These are phyloP conservation scores for Hucho hucho DNA, from an alignment of 2,113 vertebrate species.

Conservation along the genomic window DNA sequence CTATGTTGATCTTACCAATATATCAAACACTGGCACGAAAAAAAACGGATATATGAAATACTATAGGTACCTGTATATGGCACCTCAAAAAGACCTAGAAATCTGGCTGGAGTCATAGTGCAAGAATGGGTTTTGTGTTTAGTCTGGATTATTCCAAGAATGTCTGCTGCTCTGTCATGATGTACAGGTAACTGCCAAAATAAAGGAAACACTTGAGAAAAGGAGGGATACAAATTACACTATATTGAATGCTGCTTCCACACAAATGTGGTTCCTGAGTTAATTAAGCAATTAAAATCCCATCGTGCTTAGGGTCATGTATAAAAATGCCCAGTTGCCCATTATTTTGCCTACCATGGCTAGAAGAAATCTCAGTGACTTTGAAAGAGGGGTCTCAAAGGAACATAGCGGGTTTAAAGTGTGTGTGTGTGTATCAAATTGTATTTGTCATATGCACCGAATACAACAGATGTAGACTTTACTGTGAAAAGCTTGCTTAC, in stretches of 20 bases:
- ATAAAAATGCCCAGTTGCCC: too few relatives aligned
- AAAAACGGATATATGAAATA: slow-evolving; percentile 7
- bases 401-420: too few relatives aligned
- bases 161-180: slow-evolving; percentile 18
- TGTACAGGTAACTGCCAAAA: not conserved
- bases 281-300: too few relatives aligned
- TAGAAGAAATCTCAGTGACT: too few relatives aligned
- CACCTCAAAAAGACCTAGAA: slow-evolving; percentile 10
- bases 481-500: too few relatives aligned
- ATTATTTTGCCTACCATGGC: too few relatives aligned
- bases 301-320: too few relatives aligned
- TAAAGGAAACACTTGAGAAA: not conserved
- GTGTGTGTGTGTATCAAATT: too few relatives aligned
- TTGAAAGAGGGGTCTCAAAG: too few relatives aligned
- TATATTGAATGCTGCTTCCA: not conserved
- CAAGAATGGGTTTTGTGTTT: slow-evolving; percentile 18
- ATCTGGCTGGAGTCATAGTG: slow-evolving; percentile 25
- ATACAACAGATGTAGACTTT: too few relatives aligned
- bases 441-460: too few relatives aligned
- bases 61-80: not conserved
- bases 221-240: not conserved
- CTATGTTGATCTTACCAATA: not conserved
- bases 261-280: too few relatives aligned
- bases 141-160: slow-evolving; percentile 37
- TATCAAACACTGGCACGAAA: not conserved